Percentiles rank a stretch among this genome's conserved stretches.
phyloP scores from a whole-genome alignment of 1,140 invertebrate genomes.

The Lethrus apterus region DNA sequence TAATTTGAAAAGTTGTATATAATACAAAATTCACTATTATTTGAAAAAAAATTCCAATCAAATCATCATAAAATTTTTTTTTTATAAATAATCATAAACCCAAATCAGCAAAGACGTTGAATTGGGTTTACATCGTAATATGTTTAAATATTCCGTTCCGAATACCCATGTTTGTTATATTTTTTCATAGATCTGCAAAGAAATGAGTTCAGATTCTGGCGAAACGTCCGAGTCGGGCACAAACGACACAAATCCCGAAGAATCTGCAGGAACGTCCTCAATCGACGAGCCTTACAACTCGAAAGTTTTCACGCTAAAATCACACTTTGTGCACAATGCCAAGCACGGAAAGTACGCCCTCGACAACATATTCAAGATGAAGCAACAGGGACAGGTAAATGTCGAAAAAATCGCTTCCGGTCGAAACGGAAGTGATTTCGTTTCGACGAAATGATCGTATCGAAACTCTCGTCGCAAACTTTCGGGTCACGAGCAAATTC shows the following conservation, averaged over 20 bases:
- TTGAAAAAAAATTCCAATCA: no score
- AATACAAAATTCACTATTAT: no score
- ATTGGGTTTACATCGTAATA: no score
- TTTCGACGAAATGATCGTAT: not conserved
- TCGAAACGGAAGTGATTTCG: not conserved
- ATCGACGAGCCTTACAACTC: conserved; percentile 35
- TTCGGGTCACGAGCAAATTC: conserved; percentile 1
- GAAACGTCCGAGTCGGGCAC: conserved; percentile 9
- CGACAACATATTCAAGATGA: conserved; percentile 37
- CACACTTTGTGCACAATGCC: conserved; percentile 30
- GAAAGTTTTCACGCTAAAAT: conserved; percentile 33
- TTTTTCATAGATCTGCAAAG: not conserved
- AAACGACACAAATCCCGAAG: conserved; percentile 33
- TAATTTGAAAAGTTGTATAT: no score
- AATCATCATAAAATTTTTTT: no score
- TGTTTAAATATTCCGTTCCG: no score
- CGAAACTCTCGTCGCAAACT: not conserved
- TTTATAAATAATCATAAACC: no score
- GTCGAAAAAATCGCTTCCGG: not conserved
- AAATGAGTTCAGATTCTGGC: conserved; percentile 22
- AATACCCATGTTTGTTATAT: not conserved
- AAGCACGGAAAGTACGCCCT: conserved; percentile 34
- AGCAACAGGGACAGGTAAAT: conserved; percentile 35
- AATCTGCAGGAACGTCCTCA: conserved; percentile 37
- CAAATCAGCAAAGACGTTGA: no score